A percentile compares a stretch with the other conserved stretches of the same genome.
These are phyloP conservation scores for Tachina grossa DNA, from an alignment of 2,888 invertebrate species.

Conservation along the genomic window DNA sequence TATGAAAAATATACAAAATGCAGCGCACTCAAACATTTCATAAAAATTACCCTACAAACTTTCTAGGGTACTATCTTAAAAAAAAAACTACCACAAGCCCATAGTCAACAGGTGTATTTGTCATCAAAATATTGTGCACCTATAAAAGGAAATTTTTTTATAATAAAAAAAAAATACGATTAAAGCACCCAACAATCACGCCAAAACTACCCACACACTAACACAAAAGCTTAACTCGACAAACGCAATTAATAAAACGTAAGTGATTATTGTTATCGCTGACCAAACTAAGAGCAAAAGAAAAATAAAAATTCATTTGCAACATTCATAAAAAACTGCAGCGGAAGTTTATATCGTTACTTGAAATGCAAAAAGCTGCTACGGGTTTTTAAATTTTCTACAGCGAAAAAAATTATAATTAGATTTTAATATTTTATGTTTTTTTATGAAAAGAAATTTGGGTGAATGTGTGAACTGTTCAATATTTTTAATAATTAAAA, in stretches of 20 bases:
- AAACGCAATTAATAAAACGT: slow-evolving; percentile 30
- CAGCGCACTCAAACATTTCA: no score
- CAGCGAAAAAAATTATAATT: no score
- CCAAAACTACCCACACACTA: slow-evolving; percentile 17
- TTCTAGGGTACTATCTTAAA: slow-evolving; percentile 6
- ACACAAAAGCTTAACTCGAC: neutral
- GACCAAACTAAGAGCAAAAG: neutral
- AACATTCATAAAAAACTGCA: neutral
- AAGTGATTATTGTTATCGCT: slow-evolving; percentile 31
- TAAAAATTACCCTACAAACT: neutral
- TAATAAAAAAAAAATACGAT: slow-evolving; percentile 4
- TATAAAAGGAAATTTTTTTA: slow-evolving; percentile 30
- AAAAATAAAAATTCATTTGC: neutral
- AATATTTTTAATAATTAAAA: no score
- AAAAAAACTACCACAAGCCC: neutral
- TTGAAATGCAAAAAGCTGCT: neutral
- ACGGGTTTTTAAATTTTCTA: neutral
- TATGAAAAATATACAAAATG: no score
- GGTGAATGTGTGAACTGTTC: no score
- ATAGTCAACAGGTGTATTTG: slow-evolving; percentile 43
- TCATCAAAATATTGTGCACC: slow-evolving; percentile 15
- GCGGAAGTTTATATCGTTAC: slow-evolving; percentile 5
- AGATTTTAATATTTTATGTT: no score
- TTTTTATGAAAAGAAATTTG: no score
- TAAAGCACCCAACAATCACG: slow-evolving; percentile 5